These are phyloP conservation scores for Mobula hypostoma DNA, from an alignment of 2,113 vertebrate species.

Conservation along the genomic window DNA sequence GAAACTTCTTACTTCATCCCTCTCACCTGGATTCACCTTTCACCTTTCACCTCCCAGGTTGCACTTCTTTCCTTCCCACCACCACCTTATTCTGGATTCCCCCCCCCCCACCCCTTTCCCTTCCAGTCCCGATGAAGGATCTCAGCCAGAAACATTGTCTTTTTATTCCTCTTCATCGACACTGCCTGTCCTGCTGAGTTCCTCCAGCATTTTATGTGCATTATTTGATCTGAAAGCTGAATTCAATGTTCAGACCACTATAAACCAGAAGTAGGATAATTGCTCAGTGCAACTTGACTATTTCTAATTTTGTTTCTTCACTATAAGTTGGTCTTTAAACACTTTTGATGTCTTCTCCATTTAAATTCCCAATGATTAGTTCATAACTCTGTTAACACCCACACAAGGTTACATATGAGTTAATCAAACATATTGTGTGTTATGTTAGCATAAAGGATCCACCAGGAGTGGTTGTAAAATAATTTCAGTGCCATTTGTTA, in stretches of 20 bases:
- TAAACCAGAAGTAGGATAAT: neutral
- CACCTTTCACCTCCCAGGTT: no score
- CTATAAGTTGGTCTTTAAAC: neutral
- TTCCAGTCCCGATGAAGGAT: no score
- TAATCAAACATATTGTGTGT: neutral
- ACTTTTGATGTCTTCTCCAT: neutral
- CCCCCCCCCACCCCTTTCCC: no score
- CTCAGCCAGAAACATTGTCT: no score
- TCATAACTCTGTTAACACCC: neutral
- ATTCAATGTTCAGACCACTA: neutral
- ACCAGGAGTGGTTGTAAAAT: neutral
- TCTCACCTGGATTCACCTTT: no score
- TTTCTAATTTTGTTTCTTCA: neutral
- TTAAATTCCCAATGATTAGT: neutral
- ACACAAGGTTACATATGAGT: neutral
- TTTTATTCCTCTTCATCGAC: no score
- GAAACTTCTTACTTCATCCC: no score
- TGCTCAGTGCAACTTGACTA: neutral
- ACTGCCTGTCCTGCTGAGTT: no score
- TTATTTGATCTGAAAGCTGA: neutral
- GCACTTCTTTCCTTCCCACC: no score
- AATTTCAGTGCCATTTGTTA: neutral
- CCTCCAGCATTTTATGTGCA: no score
- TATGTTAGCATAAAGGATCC: neutral
- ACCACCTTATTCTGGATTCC: no score